These are phyloP conservation scores for Euzophera pinguis DNA, from an alignment of 2,888 invertebrate species.

Conservation along the genomic window DNA sequence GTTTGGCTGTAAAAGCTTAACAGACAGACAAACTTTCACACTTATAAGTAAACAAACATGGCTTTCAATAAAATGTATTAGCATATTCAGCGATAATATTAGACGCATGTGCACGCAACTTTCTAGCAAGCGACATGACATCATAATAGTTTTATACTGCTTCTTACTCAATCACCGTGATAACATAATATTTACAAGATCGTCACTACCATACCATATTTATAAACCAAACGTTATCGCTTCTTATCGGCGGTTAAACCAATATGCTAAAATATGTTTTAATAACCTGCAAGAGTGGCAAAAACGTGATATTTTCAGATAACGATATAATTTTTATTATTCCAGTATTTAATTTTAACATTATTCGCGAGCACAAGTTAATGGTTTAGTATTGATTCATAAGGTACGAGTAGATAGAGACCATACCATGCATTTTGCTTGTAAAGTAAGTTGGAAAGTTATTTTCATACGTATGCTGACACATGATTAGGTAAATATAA, in stretches of 20 bases:
- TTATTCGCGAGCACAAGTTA: too few species aligned
- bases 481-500: too few species aligned
- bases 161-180: slow-evolving; percentile 3
- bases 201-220: neutral
- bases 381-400: too few species aligned
- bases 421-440: too few species aligned
- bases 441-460: too few species aligned
- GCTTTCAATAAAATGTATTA: too few species aligned
- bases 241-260: slow-evolving; percentile 4
- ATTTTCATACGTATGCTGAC: too few species aligned
- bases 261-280: slow-evolving; percentile 7
- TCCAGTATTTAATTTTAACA: too few species aligned
- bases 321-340: neutral
- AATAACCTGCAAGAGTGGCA: slow-evolving; percentile 3
- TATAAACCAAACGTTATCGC: slow-evolving; percentile 10
- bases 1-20: too few species aligned
- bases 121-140: neutral
- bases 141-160: slow-evolving; percentile 8
- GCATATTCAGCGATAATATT: neutral
- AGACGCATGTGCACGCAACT: neutral
- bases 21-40: too few species aligned
- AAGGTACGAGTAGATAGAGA: too few species aligned
- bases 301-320: neutral
- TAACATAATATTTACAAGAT: slow-evolving; percentile 10
- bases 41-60: too few species aligned